Conservation (phyloP, 2,888 invertebrate species). For the Heliconius charithonia region DNA sequence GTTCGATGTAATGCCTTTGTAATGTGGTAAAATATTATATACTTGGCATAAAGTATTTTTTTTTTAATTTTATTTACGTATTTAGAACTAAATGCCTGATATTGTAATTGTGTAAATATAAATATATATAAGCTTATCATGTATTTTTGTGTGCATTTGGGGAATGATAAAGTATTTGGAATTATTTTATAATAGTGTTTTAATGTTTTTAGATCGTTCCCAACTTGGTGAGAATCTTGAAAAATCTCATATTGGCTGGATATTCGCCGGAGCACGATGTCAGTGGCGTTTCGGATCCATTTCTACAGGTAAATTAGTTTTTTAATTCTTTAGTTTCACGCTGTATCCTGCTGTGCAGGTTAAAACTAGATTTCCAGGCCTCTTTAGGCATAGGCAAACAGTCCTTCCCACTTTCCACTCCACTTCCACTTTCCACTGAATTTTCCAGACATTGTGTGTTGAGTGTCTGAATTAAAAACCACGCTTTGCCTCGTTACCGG, state of each 20-base stretch:
- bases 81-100: slow-evolving; percentile 39
- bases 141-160: slow-evolving; percentile 53
- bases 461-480: too few relatives aligned
- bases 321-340: not conserved
- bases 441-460: too few relatives aligned
- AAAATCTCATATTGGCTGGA: slow-evolving; percentile 98
- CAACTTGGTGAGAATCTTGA: slow-evolving; percentile 98
- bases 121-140: slow-evolving; percentile 35
- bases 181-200: not conserved
- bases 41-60: slow-evolving; percentile 11
- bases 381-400: too few relatives aligned
- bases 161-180: slow-evolving; percentile 21
- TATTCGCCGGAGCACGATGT: slow-evolving; percentile 99
- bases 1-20: slow-evolving; percentile 35
- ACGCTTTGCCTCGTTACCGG: too few relatives aligned
- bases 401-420: too few relatives aligned
- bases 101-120: slow-evolving; percentile 40
- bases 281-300: slow-evolving; percentile 99
- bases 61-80: slow-evolving; percentile 26
- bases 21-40: slow-evolving; percentile 29
- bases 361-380: too few relatives aligned
- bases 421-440: too few relatives aligned
- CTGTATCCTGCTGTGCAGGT: too few relatives aligned
- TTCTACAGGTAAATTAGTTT: slow-evolving; percentile 90
- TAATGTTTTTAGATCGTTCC: slow-evolving; percentile 92